phyloP scores from a whole-genome alignment of 2,797 vertebrate genomes.

The Coccyzus lansbergi region DNA sequence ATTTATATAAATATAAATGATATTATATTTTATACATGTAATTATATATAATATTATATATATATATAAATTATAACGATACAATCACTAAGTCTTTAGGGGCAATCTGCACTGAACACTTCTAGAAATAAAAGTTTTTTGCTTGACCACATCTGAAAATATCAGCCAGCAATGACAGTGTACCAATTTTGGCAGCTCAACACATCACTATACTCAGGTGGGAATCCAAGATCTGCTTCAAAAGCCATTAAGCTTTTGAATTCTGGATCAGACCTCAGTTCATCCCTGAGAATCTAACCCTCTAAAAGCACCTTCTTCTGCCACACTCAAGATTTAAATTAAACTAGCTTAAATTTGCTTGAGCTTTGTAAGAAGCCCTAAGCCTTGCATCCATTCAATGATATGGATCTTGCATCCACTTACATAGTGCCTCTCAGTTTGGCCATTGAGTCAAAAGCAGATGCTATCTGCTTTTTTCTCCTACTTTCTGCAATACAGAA shows the following conservation, averaged over 20 bases:
- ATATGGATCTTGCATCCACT: not conserved
- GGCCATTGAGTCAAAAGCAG: slow-evolving; percentile 5
- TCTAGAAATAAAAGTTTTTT: not conserved
- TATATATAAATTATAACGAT: not conserved
- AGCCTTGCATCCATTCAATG: not conserved
- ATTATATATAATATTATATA: too few species aligned
- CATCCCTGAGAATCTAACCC: not conserved
- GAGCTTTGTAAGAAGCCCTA: not conserved
- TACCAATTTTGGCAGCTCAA: not conserved
- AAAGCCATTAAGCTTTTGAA: not conserved
- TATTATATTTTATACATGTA: too few species aligned
- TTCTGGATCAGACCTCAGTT: not conserved
- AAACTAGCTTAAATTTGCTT: slow-evolving; percentile 31
- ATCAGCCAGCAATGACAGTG: not conserved
- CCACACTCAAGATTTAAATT: not conserved
- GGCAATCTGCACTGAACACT: not conserved
- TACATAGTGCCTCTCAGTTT: not conserved
- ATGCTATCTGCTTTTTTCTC: slow-evolving; percentile 9
- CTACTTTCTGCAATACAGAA: not conserved
- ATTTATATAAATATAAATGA: too few species aligned
- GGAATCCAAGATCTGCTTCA: slow-evolving; percentile 5
- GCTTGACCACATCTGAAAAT: not conserved
- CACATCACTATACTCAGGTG: not conserved
- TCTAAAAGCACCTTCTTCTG: slow-evolving; percentile 6
- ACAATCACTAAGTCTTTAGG: not conserved